Evolutionary conservation across 2,888 invertebrate species (phyloP).

Genomic region (Entomobrya multifasciata): DNA sequence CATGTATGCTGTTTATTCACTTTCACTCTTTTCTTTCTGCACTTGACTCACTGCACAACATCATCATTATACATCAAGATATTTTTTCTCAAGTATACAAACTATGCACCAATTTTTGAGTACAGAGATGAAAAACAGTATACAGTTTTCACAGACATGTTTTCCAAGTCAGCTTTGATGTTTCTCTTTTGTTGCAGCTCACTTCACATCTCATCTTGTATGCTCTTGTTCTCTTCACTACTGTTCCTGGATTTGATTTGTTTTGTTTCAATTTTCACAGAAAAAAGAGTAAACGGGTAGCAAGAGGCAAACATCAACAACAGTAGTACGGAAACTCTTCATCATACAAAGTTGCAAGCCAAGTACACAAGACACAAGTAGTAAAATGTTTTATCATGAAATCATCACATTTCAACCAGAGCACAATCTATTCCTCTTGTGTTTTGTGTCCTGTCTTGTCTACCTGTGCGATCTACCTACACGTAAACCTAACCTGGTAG

Average conservation of each 20-base stretch:
- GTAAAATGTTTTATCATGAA: too few species aligned
- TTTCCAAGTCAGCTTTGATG: slow-evolving; percentile 45
- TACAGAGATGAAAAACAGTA: slow-evolving; percentile 4
- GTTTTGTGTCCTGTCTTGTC: too few species aligned
- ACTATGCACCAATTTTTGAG: slow-evolving; percentile 8
- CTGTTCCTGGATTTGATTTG: slow-evolving; percentile 39
- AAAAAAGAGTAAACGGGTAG: not conserved
- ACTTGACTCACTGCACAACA: not conserved
- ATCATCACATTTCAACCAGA: too few species aligned
- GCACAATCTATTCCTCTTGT: too few species aligned
- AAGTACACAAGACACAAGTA: too few species aligned
- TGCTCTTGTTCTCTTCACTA: too few species aligned
- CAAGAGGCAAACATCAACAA: not conserved
- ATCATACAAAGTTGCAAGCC: too few species aligned
- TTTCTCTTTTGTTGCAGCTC: slow-evolving; percentile 12
- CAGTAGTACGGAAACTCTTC: not conserved
- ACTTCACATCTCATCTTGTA: not conserved
- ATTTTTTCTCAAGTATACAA: too few species aligned
- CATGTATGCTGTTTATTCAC: slow-evolving; percentile 47
- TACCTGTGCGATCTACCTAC: too few species aligned
- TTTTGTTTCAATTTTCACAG: slow-evolving; percentile 41
- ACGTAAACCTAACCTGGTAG: too few species aligned
- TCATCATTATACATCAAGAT: not conserved
- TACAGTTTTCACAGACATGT: not conserved
- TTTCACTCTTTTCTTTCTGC: not conserved